These are phyloP conservation scores for Anarhynchus alexandrinus DNA, from an alignment of 2,113 vertebrate species.

Conservation along the genomic window DNA sequence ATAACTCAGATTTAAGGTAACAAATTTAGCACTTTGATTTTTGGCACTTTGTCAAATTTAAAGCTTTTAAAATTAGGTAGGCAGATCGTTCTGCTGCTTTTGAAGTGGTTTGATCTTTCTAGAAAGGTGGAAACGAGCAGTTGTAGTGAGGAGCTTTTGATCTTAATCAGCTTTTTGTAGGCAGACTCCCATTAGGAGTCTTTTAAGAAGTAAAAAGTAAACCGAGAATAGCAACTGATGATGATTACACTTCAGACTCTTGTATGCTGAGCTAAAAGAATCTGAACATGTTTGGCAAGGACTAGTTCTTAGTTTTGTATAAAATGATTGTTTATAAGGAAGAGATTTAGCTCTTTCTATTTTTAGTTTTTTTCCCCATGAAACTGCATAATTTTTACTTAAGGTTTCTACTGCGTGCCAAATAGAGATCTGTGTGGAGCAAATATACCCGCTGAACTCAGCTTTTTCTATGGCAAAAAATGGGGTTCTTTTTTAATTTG, in stretches of 20 bases:
- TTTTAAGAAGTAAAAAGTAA: background rate
- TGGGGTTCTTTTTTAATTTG: background rate
- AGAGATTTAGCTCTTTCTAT: background rate
- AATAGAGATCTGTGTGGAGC: background rate
- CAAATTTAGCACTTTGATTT: background rate
- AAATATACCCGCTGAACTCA: background rate
- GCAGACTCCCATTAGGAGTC: background rate
- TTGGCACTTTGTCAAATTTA: background rate
- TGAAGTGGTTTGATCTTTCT: slow-evolving; percentile 30
- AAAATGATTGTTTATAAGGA: background rate
- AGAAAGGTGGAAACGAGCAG: background rate
- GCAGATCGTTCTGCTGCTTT: background rate
- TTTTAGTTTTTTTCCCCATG: background rate
- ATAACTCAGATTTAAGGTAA: background rate
- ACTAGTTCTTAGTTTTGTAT: background rate
- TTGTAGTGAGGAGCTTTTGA: background rate
- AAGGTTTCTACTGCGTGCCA: background rate
- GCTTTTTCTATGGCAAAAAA: background rate
- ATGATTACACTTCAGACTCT: background rate
- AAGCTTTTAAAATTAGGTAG: background rate
- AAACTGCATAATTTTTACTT: background rate
- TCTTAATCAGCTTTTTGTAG: slow-evolving; percentile 6
- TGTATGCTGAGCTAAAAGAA: background rate
- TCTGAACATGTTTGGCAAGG: background rate
- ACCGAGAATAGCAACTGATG: background rate